Conservation (phyloP, 2,888 invertebrate genomes). For the Orchesella flavescens region DNA sequence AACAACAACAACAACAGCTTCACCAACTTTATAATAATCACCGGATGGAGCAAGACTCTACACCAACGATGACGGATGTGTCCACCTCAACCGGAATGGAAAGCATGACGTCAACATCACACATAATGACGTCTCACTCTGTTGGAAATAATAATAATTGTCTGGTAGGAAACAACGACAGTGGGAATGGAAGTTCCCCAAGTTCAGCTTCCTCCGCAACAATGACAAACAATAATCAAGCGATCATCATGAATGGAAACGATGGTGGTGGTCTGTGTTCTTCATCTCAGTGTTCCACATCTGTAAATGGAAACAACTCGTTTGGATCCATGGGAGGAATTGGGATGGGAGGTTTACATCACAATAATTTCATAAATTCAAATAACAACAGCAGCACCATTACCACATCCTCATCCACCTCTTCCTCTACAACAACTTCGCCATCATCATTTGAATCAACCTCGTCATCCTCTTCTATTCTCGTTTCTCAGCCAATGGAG, state of each 20-base stretch:
- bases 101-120: slow-evolving; percentile 30
- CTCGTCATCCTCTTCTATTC: slow-evolving; percentile 20
- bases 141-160: slow-evolving; percentile 30
- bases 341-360: slow-evolving; percentile 36
- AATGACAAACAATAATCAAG: slow-evolving; percentile 14
- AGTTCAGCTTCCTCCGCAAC: slow-evolving; percentile 1
- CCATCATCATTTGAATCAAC: slow-evolving; percentile 26
- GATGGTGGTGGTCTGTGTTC: slow-evolving; percentile 51
- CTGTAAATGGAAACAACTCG: slow-evolving; percentile 36
- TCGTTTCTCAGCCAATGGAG: slow-evolving; percentile 69
- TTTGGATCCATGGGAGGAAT: background rate
- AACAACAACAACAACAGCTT: background rate
- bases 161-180: slow-evolving; percentile 23
- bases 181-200: slow-evolving; percentile 20
- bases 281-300: slow-evolving; percentile 49
- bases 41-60: slow-evolving; percentile 44
- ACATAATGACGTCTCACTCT: slow-evolving; percentile 12
- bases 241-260: slow-evolving; percentile 57
- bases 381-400: slow-evolving; percentile 29
- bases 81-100: slow-evolving; percentile 48
- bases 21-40: slow-evolving; percentile 29
- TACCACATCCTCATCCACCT: slow-evolving; percentile 34
- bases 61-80: slow-evolving; percentile 49
- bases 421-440: slow-evolving; percentile 31
- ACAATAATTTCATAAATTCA: slow-evolving; percentile 48